Evolutionary conservation across 2,888 invertebrate genomes (phyloP), one percentile per base, ranked within the genome.

Genomic region (Cantharis flavilabris): DNA sequence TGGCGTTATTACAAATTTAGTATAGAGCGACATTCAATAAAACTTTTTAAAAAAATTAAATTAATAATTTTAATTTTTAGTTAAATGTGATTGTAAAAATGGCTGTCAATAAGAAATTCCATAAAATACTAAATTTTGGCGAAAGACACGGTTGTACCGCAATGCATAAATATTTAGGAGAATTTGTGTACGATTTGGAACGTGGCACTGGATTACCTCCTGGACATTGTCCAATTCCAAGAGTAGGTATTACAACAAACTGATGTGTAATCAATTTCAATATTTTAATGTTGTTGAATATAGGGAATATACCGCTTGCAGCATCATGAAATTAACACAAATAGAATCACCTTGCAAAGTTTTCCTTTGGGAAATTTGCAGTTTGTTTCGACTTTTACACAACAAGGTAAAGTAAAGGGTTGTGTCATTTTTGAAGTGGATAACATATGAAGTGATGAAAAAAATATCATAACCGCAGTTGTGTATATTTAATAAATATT

Each of bases 161-260:
- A 20, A 14, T 80, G 30, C 65, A 76, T 16, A 80, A 76, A 72
- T 80, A 78, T 71, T 70, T 80, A 62, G 80, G 80, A 4, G 72
- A 74, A 10, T 80, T 80, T 28, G 11, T 73, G 3, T 23, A 75
- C 11, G 78, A 78, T 3, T 65, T 78, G n/a, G 75, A 80, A 62
- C 76, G 75, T 70, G 67, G 76, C 1, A 64, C 72, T 9, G 76
- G 74, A 18, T 23, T 80, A 11, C 49, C 76, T 62, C 71, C 73
- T 10, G 80, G 80, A 49, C 33, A 65, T 62, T 80, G 80, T 71
- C 80, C 80, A 7, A 69, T 80, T 11, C 75, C 78, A 49, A 76
- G 74, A 69, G 79, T 26, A 26, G 26, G 26, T 79, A 26, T 9
- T 71, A 67, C 5, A 23, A 67, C 5, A 23, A n/a, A 23, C 4